Conservation (phyloP, 1,140 invertebrate genomes). For the Ceratina australensis region DNA sequence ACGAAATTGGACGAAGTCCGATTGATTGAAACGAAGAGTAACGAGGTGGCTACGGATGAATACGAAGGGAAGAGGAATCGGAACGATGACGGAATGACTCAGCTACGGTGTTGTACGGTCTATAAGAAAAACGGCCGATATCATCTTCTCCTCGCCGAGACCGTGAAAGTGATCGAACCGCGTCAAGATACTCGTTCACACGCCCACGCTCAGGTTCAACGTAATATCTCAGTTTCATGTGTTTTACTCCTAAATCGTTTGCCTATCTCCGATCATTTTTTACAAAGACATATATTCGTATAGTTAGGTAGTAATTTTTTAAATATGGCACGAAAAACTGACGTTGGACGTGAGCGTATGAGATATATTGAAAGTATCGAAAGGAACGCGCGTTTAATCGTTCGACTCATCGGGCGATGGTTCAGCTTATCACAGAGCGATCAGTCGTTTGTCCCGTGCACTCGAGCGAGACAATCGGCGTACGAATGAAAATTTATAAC, state of each 20-base stretch:
- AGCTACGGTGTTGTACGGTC: conserved; percentile 41
- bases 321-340: background rate
- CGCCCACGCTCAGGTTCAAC: background rate
- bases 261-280: too few species aligned
- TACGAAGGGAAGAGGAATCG: conserved; percentile 53
- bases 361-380: conserved; percentile 23
- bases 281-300: too few species aligned
- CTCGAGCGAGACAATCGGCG: background rate
- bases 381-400: conserved; percentile 24
- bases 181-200: conserved; percentile 8
- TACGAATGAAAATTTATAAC: conserved; percentile 43
- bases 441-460: conserved; percentile 12
- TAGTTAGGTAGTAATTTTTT: too few species aligned
- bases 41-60: conserved; percentile 48
- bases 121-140: conserved; percentile 41
- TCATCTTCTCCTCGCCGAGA: conserved; percentile 41
- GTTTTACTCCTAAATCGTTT: too few species aligned
- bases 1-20: conserved; percentile 57
- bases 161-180: conserved; percentile 20
- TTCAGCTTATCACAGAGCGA: conserved; percentile 1
- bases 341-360: background rate
- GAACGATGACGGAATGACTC: conserved; percentile 61
- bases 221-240: background rate
- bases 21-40: conserved; percentile 59
- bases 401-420: conserved; percentile 15